These are phyloP conservation scores for Halcyon smyrnensis DNA, from an alignment of 2,797 vertebrate genomes.

Conservation along the genomic window DNA sequence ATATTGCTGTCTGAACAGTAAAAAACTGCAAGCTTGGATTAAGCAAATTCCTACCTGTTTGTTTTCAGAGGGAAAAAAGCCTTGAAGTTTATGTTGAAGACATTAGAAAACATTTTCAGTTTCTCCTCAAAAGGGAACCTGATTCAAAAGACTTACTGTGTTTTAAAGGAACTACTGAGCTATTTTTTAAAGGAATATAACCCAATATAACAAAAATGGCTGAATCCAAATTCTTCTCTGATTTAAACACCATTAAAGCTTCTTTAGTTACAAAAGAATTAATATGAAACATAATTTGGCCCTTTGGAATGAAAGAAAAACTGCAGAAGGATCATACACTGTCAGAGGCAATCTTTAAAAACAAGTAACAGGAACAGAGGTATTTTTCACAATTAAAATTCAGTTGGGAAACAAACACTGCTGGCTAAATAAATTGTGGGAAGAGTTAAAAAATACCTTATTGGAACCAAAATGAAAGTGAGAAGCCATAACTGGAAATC, in stretches of 20 bases:
- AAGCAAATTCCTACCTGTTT: slow-evolving; percentile 2
- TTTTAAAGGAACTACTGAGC: not conserved
- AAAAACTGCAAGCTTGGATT: not conserved
- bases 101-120: slow-evolving; percentile 19
- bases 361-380: not conserved
- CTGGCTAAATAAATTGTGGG: not conserved
- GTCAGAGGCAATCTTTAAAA: not conserved
- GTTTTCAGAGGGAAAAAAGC: not conserved
- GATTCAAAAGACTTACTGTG: not conserved
- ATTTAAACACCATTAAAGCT: not conserved
- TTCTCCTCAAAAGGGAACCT: not conserved
- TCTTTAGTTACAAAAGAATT: not conserved
- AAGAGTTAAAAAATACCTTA: not conserved
- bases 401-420: not conserved
- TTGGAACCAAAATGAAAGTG: not conserved
- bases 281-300: not conserved
- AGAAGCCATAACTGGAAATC: not conserved
- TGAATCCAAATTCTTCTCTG: not conserved
- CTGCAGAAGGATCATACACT: not conserved
- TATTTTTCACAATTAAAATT: not conserved
- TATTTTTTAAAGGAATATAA: not conserved
- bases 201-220: not conserved
- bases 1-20: not conserved
- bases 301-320: not conserved
- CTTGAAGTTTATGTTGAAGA: not conserved